phyloP scores from a whole-genome alignment of 2,888 invertebrate genomes.

The Loripinus fragilis region DNA sequence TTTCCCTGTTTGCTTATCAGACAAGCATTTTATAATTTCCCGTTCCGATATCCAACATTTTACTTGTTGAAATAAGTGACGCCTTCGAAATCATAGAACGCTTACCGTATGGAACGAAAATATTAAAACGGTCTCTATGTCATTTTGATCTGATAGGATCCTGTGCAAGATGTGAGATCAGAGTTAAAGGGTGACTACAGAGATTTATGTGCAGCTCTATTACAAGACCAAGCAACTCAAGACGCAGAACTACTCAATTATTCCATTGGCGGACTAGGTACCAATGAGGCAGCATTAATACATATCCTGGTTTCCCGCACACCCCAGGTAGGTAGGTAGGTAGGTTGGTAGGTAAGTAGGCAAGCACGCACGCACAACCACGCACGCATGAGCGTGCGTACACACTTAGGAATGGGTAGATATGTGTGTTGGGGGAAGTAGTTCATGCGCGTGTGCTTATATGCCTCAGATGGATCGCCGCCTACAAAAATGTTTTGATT shows the following conservation, averaged over 20 bases:
- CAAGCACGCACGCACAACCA: too few relatives aligned
- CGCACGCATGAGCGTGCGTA: too few relatives aligned
- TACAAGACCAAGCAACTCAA: conserved; percentile 49
- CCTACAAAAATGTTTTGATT: too few relatives aligned
- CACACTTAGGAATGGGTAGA: too few relatives aligned
- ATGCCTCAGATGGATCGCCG: too few relatives aligned
- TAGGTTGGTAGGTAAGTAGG: too few relatives aligned
- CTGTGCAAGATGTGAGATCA: conserved; percentile 44
- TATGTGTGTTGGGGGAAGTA: too few relatives aligned
- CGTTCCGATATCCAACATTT: too few relatives aligned
- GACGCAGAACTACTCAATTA: conserved; percentile 58
- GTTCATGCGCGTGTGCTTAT: too few relatives aligned
- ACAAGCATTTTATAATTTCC: too few relatives aligned
- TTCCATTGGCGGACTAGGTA: conserved; percentile 56
- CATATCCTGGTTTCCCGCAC: conserved; percentile 51
- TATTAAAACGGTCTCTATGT: not conserved
- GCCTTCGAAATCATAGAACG: not conserved
- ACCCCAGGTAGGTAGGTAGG: conserved; percentile 20
- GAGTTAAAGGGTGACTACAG: conserved; percentile 55
- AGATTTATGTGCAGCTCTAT: conserved; percentile 49
- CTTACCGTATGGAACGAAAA: not conserved
- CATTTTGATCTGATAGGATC: conserved; percentile 38
- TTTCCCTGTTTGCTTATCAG: too few relatives aligned
- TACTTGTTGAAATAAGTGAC: too few relatives aligned
- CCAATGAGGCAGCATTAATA: conserved; percentile 51